These are phyloP conservation scores for Netelia virgata DNA, from an alignment of 2,888 invertebrate genomes.

Conservation along the genomic window DNA sequence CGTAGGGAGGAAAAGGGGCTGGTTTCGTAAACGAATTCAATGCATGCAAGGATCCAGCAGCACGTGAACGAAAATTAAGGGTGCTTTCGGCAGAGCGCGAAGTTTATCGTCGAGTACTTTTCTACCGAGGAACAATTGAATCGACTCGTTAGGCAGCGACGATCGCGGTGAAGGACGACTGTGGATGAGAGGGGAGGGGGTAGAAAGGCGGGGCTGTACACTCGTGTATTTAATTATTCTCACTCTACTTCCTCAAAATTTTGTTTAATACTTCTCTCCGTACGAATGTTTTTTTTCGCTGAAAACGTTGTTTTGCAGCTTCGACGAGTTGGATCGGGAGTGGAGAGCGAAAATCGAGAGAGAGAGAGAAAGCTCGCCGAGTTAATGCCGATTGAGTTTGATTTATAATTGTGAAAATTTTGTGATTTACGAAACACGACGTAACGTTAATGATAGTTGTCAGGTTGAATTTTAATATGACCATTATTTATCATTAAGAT, in stretches of 20 bases:
- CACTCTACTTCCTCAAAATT: slow-evolving; percentile 59
- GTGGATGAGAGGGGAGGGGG: neutral
- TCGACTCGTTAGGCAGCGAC: slow-evolving; percentile 67
- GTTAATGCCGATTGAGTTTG: slow-evolving; percentile 50
- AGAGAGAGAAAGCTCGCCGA: neutral
- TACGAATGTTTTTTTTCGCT: slow-evolving; percentile 23
- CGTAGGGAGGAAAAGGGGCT: neutral
- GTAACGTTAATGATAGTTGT: slow-evolving; percentile 8
- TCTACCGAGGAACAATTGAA: slow-evolving; percentile 67
- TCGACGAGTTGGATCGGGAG: slow-evolving; percentile 41
- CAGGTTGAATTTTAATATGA: slow-evolving; percentile 1
- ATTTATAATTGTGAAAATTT: slow-evolving; percentile 40
- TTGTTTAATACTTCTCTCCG: slow-evolving; percentile 16
- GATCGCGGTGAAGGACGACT: slow-evolving; percentile 56
- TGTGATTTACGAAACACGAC: slow-evolving; percentile 21
- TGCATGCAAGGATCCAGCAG: slow-evolving; percentile 61
- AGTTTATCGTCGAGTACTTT: slow-evolving; percentile 67
- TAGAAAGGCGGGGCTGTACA: slow-evolving; percentile 4
- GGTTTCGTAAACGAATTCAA: slow-evolving; percentile 58
- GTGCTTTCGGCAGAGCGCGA: slow-evolving; percentile 61
- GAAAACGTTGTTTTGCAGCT: slow-evolving; percentile 53
- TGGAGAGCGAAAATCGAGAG: neutral
- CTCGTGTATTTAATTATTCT: slow-evolving; percentile 66
- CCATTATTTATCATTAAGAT: slow-evolving; percentile 47
- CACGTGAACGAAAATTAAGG: slow-evolving; percentile 67